Conservation (phyloP, 2,113 vertebrate genomes). For the Limanda limanda region DNA sequence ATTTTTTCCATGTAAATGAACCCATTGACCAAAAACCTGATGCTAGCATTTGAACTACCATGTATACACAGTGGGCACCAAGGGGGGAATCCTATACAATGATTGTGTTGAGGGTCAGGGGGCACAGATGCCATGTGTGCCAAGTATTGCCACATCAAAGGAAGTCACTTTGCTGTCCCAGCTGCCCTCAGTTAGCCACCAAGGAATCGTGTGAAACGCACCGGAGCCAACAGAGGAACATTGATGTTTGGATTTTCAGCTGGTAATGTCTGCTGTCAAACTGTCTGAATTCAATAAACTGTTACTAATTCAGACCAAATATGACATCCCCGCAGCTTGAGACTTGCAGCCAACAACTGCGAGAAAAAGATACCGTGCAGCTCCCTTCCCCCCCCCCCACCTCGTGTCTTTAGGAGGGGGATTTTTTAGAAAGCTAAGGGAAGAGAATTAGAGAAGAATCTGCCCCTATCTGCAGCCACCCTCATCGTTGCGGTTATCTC, state of each 20-base stretch:
- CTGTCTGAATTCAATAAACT: constrained; percentile 45
- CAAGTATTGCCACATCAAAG: constrained; percentile 67
- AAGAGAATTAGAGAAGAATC: constrained; percentile 56
- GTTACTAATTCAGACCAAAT: constrained; percentile 58
- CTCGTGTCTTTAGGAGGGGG: constrained; percentile 31
- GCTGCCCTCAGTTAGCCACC: constrained; percentile 45
- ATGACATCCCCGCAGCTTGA: constrained; percentile 31
- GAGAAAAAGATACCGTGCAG: constrained; percentile 48
- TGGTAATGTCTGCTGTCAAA: constrained; percentile 50
- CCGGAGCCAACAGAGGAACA: constrained; percentile 17
- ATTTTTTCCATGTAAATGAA: constrained; percentile 81
- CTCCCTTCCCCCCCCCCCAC: constrained; percentile 23
- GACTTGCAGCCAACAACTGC: constrained; percentile 24
- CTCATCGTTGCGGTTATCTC: constrained; percentile 72
- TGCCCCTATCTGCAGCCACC: constrained; percentile 75
- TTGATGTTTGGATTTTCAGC: constrained; percentile 45
- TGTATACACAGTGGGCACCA: constrained; percentile 73
- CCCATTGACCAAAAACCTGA: constrained; percentile 74
- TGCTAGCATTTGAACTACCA: constrained; percentile 72
- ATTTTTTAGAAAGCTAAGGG: constrained; percentile 32
- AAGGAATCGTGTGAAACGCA: constrained; percentile 35
- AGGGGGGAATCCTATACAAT: constrained; percentile 68
- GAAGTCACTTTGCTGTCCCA: constrained; percentile 38
- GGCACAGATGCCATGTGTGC: constrained; percentile 64
- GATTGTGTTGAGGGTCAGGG: constrained; percentile 69